Evolutionary conservation across 2,113 vertebrate species (phyloP), one percentile per base, ranked within the genome.

Genomic region (Silurus glanis): DNA sequence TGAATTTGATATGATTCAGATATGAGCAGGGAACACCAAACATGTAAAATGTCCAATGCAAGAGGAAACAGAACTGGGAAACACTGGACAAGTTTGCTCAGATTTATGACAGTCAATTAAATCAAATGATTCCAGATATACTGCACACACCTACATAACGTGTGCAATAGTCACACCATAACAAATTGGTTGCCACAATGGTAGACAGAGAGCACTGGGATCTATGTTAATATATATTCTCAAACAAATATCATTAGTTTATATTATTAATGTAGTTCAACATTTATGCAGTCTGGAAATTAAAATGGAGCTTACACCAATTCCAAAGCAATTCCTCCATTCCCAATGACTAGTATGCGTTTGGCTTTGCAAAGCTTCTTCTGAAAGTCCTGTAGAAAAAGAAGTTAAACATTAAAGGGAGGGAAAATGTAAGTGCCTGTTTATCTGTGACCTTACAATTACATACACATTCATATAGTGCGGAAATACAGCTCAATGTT

Each of bases 261-360:
- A 25, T 4, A 25, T 55, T 51, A 75, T 12, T 12, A 1, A 51
- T 23, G 45, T 12, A 21, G 9, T 23, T n/a, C 9, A 56, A 55
- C 75, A 8, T 25, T n/a, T 28, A 4, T 58, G 19, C 12, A 59
- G 14, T 45, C 16, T 55, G 37, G 1, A 55, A 9, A 45, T 49
- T 4, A 4, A 4, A 37, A 37, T 37, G 37, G 58, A 88, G 96
- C 97, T 97, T 92, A 99, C 98, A 95, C 97, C 83, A 99, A 92
- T 92, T 99, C 98, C 80, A 99, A 93, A 0, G 98, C 98, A 85
- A 99, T 99, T 51, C 98, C 98, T 89, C 98, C 98, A 51, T 99
- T 99, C 81, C 98, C 97, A 56, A 99, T 92, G 7, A 99, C 94
- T 78, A 96, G 91, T n/a, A 99, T 95, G 89, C 96, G 95, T 90